These are phyloP conservation scores for Neomicropteryx cornuta DNA, from an alignment of 1,140 invertebrate genomes.

Conservation along the genomic window DNA sequence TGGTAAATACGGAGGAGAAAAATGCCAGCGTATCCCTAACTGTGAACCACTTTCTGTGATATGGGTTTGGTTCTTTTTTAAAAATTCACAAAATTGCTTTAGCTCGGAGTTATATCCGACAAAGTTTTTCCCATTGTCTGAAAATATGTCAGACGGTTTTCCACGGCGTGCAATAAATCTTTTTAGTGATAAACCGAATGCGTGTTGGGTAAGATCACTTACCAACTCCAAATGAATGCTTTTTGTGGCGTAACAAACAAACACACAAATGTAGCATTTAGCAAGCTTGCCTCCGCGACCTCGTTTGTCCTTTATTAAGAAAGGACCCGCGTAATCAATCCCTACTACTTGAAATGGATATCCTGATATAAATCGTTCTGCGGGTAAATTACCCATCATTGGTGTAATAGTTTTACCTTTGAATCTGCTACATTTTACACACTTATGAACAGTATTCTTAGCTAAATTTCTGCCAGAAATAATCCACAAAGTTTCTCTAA, in stretches of 20 bases:
- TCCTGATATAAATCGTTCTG: constrained; percentile 7
- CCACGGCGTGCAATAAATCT: constrained; percentile 24
- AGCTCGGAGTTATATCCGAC: constrained; percentile 13
- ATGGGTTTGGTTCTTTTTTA: constrained; percentile 2
- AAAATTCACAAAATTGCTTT: neutral
- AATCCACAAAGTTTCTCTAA: constrained; percentile 17
- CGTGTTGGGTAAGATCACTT: constrained; percentile 8
- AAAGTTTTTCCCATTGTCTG: constrained; percentile 22
- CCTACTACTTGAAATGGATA: constrained; percentile 13
- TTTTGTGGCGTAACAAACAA: constrained; percentile 15
- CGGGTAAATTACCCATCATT: constrained; percentile 16
- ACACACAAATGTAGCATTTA: constrained; percentile 13
- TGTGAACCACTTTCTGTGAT: constrained; percentile 4
- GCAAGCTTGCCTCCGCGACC: constrained; percentile 3
- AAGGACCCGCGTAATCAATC: constrained; percentile 19
- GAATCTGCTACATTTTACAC: constrained; percentile 13
- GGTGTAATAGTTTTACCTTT: constrained; percentile 7
- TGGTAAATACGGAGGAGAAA: constrained; percentile 16
- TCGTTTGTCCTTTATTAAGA: constrained; percentile 11
- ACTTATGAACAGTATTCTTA: constrained; percentile 10
- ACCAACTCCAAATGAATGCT: constrained; percentile 19
- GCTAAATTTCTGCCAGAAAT: constrained; percentile 13
- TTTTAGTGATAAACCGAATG: constrained; percentile 21
- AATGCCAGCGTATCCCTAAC: constrained; percentile 17
- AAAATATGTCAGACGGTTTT: constrained; percentile 14